Percentiles rank a stretch among this genome's conserved stretches.
Conservation (phyloP, 2,797 vertebrate species). For the Xiphorhynchus erythropygius region DNA sequence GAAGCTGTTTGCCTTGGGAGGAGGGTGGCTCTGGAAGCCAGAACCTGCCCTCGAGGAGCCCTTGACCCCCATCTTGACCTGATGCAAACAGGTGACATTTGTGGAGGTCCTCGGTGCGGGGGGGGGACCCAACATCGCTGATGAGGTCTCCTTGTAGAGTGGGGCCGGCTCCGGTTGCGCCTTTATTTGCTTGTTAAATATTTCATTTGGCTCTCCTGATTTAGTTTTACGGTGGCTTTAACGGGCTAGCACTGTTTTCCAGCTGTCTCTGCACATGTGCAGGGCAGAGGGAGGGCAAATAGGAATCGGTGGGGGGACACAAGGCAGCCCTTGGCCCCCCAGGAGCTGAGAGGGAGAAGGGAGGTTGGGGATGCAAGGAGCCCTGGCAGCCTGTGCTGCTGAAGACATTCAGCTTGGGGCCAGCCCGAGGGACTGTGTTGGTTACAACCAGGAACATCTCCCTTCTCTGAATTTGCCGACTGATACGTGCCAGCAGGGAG, state of each 20-base stretch:
- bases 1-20: constrained; percentile 19
- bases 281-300: not conserved
- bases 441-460: not conserved
- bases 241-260: not conserved
- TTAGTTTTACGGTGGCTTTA: constrained; percentile 36
- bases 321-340: rapidly evolving
- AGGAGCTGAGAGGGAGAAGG: not conserved
- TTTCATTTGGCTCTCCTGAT: constrained; percentile 57
- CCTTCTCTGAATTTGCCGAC: not conserved
- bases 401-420: not conserved
- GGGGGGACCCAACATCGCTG: rapidly evolving
- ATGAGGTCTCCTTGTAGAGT: not conserved
- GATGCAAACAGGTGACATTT: not conserved
- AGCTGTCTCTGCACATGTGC: not conserved
- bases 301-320: rapidly evolving
- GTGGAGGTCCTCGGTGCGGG: not conserved
- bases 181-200: constrained; percentile 60
- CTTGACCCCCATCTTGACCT: not conserved
- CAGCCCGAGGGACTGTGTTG: rapidly evolving
- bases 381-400: not conserved
- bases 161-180: not conserved
- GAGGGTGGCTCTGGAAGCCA: not conserved
- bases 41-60: not conserved
- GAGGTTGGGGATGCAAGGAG: not conserved
- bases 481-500: not conserved